These are phyloP conservation scores for Perca schrenkii DNA, from an alignment of 2,113 vertebrate genomes.

Conservation along the genomic window DNA sequence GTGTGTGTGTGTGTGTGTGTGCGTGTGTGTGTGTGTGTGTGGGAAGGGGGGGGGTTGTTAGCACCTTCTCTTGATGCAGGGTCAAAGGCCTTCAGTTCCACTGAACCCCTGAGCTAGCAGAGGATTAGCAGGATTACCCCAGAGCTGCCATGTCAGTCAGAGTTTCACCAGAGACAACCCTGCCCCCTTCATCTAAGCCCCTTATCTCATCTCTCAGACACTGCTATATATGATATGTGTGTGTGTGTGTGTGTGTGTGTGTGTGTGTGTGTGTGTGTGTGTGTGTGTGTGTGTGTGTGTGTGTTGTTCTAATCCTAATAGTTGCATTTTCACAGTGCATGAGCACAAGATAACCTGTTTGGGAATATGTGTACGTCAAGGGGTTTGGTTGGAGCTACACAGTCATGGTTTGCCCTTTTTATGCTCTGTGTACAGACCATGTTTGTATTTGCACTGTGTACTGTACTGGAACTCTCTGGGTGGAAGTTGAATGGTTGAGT, in stretches of 20 bases:
- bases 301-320: slow-evolving; percentile 51
- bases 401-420: slow-evolving; percentile 47
- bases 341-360: slow-evolving; percentile 55
- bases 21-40: slow-evolving; percentile 17
- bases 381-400: slow-evolving; percentile 19
- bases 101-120: slow-evolving; percentile 74
- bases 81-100: slow-evolving; percentile 71
- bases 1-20: slow-evolving; percentile 38
- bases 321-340: slow-evolving; percentile 61
- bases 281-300: slow-evolving; percentile 33
- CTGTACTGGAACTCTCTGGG: slow-evolving; percentile 8
- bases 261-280: slow-evolving; percentile 12
- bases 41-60: background rate
- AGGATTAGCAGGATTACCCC: slow-evolving; percentile 83
- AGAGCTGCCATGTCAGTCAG: slow-evolving; percentile 81
- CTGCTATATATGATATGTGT: slow-evolving; percentile 60
- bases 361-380: slow-evolving; percentile 16
- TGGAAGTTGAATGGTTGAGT: slow-evolving; percentile 23
- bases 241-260: background rate
- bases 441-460: slow-evolving; percentile 53
- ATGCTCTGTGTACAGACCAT: slow-evolving; percentile 28
- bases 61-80: slow-evolving; percentile 57
- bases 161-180: slow-evolving; percentile 73
- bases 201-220: slow-evolving; percentile 81
- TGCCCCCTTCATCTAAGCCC: slow-evolving; percentile 75